Evolutionary conservation across 1,140 invertebrate genomes (phyloP).

Genomic region (Battus philenor): DNA sequence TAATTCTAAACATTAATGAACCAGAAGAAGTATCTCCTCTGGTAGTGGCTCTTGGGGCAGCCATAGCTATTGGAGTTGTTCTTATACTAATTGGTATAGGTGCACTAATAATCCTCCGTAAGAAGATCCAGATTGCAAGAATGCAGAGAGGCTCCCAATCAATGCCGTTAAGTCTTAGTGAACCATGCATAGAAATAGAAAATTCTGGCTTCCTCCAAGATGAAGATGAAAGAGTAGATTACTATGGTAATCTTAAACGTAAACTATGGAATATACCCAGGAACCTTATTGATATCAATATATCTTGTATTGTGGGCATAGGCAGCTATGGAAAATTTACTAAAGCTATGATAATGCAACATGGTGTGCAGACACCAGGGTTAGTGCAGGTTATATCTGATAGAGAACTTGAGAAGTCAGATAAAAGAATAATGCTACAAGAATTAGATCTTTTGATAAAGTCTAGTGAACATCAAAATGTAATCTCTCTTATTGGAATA

Average conservation of each 20-base stretch:
- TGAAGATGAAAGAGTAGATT: constrained; percentile 81
- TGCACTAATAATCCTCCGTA: constrained; percentile 61
- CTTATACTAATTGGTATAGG: constrained; percentile 62
- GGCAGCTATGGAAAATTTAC: constrained; percentile 86
- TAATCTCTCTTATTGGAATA: constrained; percentile 86
- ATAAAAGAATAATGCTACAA: constrained; percentile 82
- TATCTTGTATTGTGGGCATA: constrained; percentile 80
- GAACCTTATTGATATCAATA: constrained; percentile 81
- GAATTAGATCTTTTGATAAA: constrained; percentile 85
- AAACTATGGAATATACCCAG: constrained; percentile 84
- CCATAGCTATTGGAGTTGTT: constrained; percentile 67
- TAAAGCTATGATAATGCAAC: constrained; percentile 79
- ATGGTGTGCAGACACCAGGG: constrained; percentile 54
- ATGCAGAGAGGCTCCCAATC: constrained; percentile 65
- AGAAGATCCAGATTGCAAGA: constrained; percentile 50
- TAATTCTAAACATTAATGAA: constrained; percentile 68
- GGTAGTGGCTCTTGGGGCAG: constrained; percentile 67
- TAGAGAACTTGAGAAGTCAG: constrained; percentile 77
- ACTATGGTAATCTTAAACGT: constrained; percentile 84
- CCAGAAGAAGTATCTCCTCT: constrained; percentile 58
- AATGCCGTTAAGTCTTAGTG: constrained; percentile 72
- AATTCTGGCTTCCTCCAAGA: constrained; percentile 85
- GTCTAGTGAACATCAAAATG: constrained; percentile 81
- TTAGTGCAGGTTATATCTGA: constrained; percentile 74
- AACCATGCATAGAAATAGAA: constrained; percentile 76